Evolutionary conservation across 1,140 invertebrate genomes (phyloP).

Genomic region (Drosophila pectinifera): DNA sequence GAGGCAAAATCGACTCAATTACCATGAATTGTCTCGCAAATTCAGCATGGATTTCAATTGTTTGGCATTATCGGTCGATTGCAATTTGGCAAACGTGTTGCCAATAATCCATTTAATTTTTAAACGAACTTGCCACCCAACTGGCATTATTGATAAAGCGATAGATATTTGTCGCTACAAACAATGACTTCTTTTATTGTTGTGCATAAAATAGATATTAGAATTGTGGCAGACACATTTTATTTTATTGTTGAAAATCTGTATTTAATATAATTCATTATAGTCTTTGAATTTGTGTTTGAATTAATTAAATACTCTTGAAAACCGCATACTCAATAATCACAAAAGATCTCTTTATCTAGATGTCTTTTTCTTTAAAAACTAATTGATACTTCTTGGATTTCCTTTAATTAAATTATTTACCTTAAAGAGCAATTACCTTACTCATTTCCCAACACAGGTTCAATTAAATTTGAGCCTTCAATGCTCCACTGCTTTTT

Average conservation of each 20-base stretch:
- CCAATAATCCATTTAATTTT: conserved; percentile 39
- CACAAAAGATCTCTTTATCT: background rate
- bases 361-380: background rate
- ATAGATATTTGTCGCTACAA: conserved; percentile 1
- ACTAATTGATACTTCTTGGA: background rate
- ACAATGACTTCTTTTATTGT: conserved; percentile 14
- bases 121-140: conserved; percentile 14
- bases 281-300: too few relatives aligned
- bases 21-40: conserved; percentile 23
- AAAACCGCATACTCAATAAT: background rate
- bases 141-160: conserved; percentile 16
- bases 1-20: conserved; percentile 14
- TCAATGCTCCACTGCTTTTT: conserved; percentile 2
- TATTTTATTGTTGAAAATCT: too few relatives aligned
- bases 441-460: background rate
- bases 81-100: conserved; percentile 48
- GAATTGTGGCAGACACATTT: background rate
- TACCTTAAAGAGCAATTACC: background rate
- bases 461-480: background rate
- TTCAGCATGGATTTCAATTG: conserved; percentile 22
- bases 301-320: background rate
- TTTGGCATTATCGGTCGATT: conserved; percentile 51
- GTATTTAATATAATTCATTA: too few relatives aligned
- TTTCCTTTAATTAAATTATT: background rate
- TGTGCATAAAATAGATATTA: background rate